Evolutionary conservation across 2,888 invertebrate genomes (phyloP), one percentile per base, ranked within the genome.

Genomic region (Drosophila macrospina): DNA sequence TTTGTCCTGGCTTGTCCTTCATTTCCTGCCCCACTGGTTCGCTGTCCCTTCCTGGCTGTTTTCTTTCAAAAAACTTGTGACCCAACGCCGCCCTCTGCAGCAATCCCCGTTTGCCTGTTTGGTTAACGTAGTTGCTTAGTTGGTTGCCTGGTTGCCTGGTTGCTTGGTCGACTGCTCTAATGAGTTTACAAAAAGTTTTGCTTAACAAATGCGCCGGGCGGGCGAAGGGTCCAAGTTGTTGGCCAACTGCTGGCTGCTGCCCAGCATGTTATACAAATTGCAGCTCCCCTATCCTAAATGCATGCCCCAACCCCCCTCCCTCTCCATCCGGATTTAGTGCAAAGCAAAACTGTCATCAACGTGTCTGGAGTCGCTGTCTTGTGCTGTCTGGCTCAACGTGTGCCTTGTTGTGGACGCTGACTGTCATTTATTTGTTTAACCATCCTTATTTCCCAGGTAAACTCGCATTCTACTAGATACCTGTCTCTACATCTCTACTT

Each of bases 241-340:
- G 57, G 70, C 74, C 64, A 77, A 71, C 72, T 52, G 65, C 66
- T 65, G 69, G 74, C 69, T 64, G 62, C 74, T 65, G 75, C 80
- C 83, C 88, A 88, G 80, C 88, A 77, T 84, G 83, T 86, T 88
- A 88, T 79, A 88, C 88, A 88, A 84, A 88, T 84, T 84, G 86
- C 83, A 65, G 64, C 69, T 55, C 36, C 37, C 45, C 15, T 16
- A 30, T n/a, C n/a, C 34, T 32, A 20, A 20, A 20, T 20, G 20
- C 37, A 8, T 10, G 3, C 13, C 34, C n/a, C 41, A 5, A 11
- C 15, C 16, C 26, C 34, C 5, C 32, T 24, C 34, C 26, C 15
- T 13, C n/a, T 37, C 48, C 2, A 30, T 32, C 13, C 15, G 10
- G 26, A 47, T 26, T 5, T 6, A 24, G 13, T n/a, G 20, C 20